Base-by-base conservation (phyloP, 2,888 invertebrate genomes). In the Cenopis cana region DNA sequence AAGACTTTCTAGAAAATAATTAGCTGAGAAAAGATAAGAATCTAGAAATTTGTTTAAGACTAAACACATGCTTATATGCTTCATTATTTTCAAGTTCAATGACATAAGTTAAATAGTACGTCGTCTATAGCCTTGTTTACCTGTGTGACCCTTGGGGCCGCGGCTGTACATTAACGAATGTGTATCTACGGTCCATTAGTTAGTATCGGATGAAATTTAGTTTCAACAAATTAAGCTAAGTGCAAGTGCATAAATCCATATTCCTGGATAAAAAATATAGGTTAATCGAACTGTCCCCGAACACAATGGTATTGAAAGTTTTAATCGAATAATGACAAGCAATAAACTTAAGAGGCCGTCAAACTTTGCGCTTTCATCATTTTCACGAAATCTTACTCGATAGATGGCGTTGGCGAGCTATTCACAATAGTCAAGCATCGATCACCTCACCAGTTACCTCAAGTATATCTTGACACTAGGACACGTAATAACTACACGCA, bases 1-100 rank as follows among this genome's bases (percentile, higher is more conserved):
- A 24, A 61, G 9, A 60, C 49, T 61, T 61, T 50, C 61, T 61
- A 61, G 20, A 33, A 12, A 11, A 60, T 29, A 49, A 46, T 60
- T 60, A 24, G 55, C 14, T 20, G 18, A n/a, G 17, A 17, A 49
- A 17, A 24, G 29, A 61, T 49, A 17, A 29, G 2, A 50, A 36
- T 50, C 18, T 62, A 50, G 38, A 56, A 70, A 46, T 60, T 49
- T 60, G 41, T 65, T 33, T 36, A 36, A 6, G 24, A 20, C 24
- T 14, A 52, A 33, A 24, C 20, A 54, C 29, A 18, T 50, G 33
- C 57, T 59, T 54, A 33, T 65, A 33, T 33, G 20, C 24, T 17
- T 59, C 36, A 59, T 68, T 68, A 61, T 61, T 67, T 70, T 67
- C 66, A 85, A 82, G 91, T 90, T 91, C 90, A 87, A 86, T 82